A percentile compares a stretch with the other conserved stretches of the same genome.
These are phyloP conservation scores for Ganaspis sp. DNA, from an alignment of 1,140 invertebrate genomes.

Conservation along the genomic window DNA sequence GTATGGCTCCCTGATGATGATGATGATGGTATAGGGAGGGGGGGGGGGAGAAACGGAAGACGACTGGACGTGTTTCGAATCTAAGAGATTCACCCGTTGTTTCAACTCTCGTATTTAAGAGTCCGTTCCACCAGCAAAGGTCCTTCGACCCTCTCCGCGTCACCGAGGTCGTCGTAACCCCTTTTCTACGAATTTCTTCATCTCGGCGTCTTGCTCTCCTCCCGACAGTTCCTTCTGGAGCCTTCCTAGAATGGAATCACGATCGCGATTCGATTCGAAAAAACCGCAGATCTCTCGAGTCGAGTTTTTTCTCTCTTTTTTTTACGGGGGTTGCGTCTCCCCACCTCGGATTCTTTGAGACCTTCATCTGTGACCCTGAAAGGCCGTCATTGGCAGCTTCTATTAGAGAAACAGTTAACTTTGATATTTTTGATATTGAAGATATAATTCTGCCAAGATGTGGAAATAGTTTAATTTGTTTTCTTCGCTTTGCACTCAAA, in stretches of 20 bases:
- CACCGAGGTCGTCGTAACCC: slow-evolving; percentile 32
- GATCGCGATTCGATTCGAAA: neutral
- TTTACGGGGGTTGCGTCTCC: neutral
- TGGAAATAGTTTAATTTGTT: no score
- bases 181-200: slow-evolving; percentile 39
- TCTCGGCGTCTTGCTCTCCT: neutral
- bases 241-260: neutral
- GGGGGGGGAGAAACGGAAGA: slow-evolving; percentile 64
- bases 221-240: no score
- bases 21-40: no score
- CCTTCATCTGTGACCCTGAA: neutral
- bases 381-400: neutral
- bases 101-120: slow-evolving; percentile 17
- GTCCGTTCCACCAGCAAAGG: slow-evolving; percentile 24
- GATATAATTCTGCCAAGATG: no score
- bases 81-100: slow-evolving; percentile 49
- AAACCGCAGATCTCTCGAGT: slow-evolving; percentile 6
- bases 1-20: neutral
- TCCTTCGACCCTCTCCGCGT: slow-evolving; percentile 25
- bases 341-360: neutral
- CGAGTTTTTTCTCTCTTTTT: no score
- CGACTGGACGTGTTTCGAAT: slow-evolving; percentile 69
- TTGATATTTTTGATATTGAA: no score
- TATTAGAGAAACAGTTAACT: neutral
- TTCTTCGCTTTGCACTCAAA: no score